Evolutionary conservation across 2,797 vertebrate species (phyloP).

Genomic region (Limnodromus scolopaceus): DNA sequence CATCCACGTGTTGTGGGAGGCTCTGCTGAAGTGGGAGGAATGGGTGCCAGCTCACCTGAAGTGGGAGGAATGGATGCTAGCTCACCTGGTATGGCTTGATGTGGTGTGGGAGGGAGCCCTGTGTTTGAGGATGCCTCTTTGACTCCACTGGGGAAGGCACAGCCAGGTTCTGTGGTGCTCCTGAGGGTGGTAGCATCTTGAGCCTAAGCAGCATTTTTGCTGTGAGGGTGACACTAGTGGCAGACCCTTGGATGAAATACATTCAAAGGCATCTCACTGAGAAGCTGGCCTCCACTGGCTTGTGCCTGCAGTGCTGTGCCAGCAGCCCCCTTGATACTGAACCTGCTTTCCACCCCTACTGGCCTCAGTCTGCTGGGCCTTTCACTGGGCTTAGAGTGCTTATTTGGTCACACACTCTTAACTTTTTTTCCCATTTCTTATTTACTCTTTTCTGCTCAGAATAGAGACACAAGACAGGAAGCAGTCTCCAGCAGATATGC

Average conservation of each 20-base stretch:
- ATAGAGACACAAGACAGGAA: background rate
- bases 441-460: background rate
- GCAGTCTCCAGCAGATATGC: background rate
- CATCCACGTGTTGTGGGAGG: background rate
- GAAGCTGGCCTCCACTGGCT: background rate
- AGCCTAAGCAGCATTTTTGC: background rate
- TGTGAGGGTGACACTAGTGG: background rate
- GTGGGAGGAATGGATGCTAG: background rate
- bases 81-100: background rate
- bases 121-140: background rate
- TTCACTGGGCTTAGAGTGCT: background rate
- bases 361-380: background rate
- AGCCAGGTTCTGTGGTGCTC: background rate
- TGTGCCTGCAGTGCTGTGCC: background rate
- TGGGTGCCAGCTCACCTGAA: background rate
- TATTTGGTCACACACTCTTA: accelerated
- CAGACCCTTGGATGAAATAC: background rate
- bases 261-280: background rate
- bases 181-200: background rate
- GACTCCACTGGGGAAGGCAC: background rate
- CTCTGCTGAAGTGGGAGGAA: background rate
- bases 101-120: background rate
- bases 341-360: background rate
- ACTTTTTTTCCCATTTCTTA: background rate
- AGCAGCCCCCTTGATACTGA: background rate